phyloP scores from a whole-genome alignment of 2,888 invertebrate genomes.

The Macrophya alboannulata region DNA sequence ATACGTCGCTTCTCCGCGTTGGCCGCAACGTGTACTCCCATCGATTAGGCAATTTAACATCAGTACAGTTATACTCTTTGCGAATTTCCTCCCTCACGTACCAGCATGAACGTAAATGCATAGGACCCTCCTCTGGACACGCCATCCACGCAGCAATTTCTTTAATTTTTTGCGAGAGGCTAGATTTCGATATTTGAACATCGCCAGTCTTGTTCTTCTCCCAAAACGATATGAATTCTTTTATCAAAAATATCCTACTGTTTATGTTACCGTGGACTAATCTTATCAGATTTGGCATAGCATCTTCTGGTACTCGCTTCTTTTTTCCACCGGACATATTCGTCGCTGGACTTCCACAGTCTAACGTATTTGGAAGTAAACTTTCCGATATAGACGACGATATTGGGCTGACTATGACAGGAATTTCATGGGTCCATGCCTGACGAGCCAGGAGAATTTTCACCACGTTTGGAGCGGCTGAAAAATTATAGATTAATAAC shows the following conservation, averaged over 20 bases:
- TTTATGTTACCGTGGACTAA: conserved; percentile 86
- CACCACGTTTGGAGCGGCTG: conserved; percentile 70
- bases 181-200: conserved; percentile 77
- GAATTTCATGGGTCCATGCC: conserved; percentile 73
- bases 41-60: conserved; percentile 81
- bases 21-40: conserved; percentile 79
- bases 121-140: conserved; percentile 81
- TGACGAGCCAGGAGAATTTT: conserved; percentile 71
- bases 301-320: conserved; percentile 80
- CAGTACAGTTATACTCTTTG: conserved; percentile 81
- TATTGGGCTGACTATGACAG: conserved; percentile 66
- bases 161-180: conserved; percentile 82
- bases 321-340: conserved; percentile 71
- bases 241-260: conserved; percentile 82
- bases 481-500: conserved; percentile 61
- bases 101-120: conserved; percentile 85
- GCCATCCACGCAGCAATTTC: conserved; percentile 84
- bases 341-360: conserved; percentile 59
- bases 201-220: conserved; percentile 75
- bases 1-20: conserved; percentile 7
- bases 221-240: conserved; percentile 85
- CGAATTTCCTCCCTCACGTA: conserved; percentile 83
- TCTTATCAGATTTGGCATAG: conserved; percentile 85
- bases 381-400: conserved; percentile 36
- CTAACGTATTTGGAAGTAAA: conserved; percentile 50